phyloP scores from a whole-genome alignment of 2,888 invertebrate genomes.

The Drosophila quasianomalipes region DNA sequence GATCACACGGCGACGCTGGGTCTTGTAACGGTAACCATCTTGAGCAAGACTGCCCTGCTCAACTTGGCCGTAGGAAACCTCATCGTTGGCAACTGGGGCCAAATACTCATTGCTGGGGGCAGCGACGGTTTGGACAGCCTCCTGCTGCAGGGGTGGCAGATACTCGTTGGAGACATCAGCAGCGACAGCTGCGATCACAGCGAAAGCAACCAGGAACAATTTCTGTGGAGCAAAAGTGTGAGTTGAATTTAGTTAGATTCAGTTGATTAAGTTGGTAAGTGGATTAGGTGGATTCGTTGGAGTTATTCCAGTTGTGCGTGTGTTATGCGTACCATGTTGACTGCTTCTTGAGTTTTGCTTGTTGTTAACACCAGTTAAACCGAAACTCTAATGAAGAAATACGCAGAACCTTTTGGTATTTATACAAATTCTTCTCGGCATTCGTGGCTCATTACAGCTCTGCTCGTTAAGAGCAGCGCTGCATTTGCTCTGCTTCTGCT shows the following conservation, averaged over 20 bases:
- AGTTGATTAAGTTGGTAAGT: not conserved
- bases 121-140: constrained; percentile 43
- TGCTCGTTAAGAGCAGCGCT: constrained; percentile 25
- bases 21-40: constrained; percentile 83
- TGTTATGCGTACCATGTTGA: constrained; percentile 67
- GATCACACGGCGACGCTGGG: constrained; percentile 72
- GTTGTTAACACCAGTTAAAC: constrained; percentile 80
- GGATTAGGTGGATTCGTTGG: not conserved
- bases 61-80: constrained; percentile 25
- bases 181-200: constrained; percentile 80
- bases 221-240: constrained; percentile 67
- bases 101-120: constrained; percentile 75
- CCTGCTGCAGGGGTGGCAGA: constrained; percentile 78
- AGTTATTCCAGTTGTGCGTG: not conserved
- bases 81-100: constrained; percentile 50
- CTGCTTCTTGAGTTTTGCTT: constrained; percentile 64
- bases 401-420: constrained; percentile 81
- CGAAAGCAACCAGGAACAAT: constrained; percentile 80
- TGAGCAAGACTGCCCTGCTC: constrained; percentile 28
- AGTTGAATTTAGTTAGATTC: constrained; percentile 5
- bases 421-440: constrained; percentile 77
- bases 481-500: not conserved
- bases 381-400: constrained; percentile 81
- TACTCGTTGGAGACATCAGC: constrained; percentile 81
- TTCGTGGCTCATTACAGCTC: constrained; percentile 60